These are phyloP conservation scores for Anguilla rostrata DNA, from an alignment of 2,113 vertebrate species.

Conservation along the genomic window DNA sequence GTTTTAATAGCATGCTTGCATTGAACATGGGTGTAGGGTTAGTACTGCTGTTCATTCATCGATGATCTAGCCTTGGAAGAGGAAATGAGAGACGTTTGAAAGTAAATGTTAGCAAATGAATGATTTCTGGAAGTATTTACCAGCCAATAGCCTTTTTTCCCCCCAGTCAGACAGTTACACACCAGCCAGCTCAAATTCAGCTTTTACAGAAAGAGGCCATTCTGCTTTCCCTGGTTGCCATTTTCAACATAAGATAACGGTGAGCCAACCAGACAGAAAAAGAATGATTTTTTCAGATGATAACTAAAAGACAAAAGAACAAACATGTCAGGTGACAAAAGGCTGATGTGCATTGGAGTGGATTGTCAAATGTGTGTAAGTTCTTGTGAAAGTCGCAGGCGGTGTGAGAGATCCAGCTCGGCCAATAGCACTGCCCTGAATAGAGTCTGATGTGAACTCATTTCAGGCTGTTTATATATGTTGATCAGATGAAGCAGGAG, in stretches of 20 bases:
- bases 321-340: neutral
- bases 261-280: neutral
- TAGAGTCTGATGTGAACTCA: neutral
- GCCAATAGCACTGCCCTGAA: neutral
- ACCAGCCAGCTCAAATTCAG: neutral
- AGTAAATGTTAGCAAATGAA: neutral
- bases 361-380: neutral
- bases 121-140: neutral
- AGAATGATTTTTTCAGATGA: neutral
- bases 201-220: neutral
- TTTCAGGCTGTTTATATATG: conserved; percentile 3
- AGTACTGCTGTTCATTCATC: neutral
- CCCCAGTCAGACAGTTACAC: neutral
- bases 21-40: neutral
- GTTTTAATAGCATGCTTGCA: neutral
- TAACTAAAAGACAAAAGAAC: neutral
- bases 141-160: neutral
- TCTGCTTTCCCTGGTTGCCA: no score
- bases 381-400: neutral
- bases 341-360: neutral
- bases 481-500: neutral
- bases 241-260: no score
- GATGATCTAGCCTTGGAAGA: neutral
- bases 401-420: neutral
- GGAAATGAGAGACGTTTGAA: neutral